Evolutionary conservation across 1,140 invertebrate genomes (phyloP).

Genomic region (Vanessa tameamea): DNA sequence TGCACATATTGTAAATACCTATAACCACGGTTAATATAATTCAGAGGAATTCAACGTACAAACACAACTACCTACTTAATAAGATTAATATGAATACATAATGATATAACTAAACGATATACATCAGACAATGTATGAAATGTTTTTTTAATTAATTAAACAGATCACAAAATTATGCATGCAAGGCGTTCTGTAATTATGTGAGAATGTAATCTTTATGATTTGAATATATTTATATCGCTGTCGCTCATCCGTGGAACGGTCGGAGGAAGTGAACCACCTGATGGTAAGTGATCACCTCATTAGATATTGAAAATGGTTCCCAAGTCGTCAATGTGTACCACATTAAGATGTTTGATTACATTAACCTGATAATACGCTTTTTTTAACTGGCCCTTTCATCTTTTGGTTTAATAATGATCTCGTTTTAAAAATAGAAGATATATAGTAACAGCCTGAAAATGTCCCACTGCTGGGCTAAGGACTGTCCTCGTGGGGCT

Average conservation of each 20-base stretch:
- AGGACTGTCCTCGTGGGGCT: too few species aligned
- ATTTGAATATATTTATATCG: neutral
- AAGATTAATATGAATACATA: too few species aligned
- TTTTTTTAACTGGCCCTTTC: neutral
- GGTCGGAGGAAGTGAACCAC: neutral
- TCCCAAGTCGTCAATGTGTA: neutral
- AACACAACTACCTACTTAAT: too few species aligned
- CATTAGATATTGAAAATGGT: neutral
- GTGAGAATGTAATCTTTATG: neutral
- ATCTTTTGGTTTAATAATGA: too few species aligned
- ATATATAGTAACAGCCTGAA: too few species aligned
- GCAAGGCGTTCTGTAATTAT: conserved; percentile 6
- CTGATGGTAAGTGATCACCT: neutral
- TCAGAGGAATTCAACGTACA: too few species aligned
- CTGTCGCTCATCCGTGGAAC: neutral
- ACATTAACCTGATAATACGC: neutral
- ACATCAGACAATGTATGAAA: neutral
- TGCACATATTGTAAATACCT: too few species aligned
- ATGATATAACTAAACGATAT: neutral
- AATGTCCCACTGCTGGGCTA: too few species aligned
- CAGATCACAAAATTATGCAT: conserved; percentile 4
- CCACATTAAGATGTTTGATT: neutral
- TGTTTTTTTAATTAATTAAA: conserved; percentile 2
- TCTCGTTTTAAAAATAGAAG: too few species aligned
- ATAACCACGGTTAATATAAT: too few species aligned